A percentile compares a stretch with the other conserved stretches of the same genome.
Conservation (phyloP, 2,888 invertebrate genomes). For the Ernsta delagoae region DNA sequence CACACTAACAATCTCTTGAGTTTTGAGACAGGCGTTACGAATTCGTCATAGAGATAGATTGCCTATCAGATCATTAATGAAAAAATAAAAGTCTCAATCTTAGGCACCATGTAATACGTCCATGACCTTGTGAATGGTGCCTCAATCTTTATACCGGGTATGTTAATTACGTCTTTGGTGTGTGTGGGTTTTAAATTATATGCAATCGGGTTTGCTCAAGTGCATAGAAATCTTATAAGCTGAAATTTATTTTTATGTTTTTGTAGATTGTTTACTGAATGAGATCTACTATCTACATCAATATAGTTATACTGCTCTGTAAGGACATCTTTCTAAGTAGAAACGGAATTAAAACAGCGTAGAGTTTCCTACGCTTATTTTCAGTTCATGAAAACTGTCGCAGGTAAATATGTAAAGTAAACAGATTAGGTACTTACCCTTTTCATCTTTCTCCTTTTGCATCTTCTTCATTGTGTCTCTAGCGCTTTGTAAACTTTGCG, state of each 20-base stretch:
- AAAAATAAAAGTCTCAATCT: conserved; percentile 19
- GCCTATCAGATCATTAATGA: conserved; percentile 6
- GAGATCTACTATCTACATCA: neutral
- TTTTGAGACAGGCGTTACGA: conserved; percentile 26
- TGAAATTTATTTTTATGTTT: neutral
- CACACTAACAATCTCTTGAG: neutral
- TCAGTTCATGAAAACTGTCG: too few relatives aligned
- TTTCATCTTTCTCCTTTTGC: conserved; percentile 53
- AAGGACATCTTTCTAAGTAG: too few relatives aligned
- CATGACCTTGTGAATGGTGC: conserved; percentile 25
- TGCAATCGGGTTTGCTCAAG: conserved; percentile 9
- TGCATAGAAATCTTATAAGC: neutral
- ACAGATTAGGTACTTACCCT: conserved; percentile 65
- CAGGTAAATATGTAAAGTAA: too few relatives aligned
- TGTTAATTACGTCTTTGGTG: conserved; percentile 25
- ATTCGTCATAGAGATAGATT: conserved; percentile 21
- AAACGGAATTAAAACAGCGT: too few relatives aligned
- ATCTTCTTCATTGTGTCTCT: conserved; percentile 61
- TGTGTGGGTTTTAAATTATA: conserved; percentile 19
- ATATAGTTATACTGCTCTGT: neutral
- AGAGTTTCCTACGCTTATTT: too few relatives aligned
- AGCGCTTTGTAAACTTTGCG: conserved; percentile 59
- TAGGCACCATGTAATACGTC: conserved; percentile 19
- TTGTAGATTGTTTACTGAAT: neutral
- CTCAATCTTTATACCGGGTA: conserved; percentile 9